A percentile compares a stretch with the other conserved stretches of the same genome.
Conservation (phyloP, 2,888 invertebrate species). For the Hylaea fasciaria region DNA sequence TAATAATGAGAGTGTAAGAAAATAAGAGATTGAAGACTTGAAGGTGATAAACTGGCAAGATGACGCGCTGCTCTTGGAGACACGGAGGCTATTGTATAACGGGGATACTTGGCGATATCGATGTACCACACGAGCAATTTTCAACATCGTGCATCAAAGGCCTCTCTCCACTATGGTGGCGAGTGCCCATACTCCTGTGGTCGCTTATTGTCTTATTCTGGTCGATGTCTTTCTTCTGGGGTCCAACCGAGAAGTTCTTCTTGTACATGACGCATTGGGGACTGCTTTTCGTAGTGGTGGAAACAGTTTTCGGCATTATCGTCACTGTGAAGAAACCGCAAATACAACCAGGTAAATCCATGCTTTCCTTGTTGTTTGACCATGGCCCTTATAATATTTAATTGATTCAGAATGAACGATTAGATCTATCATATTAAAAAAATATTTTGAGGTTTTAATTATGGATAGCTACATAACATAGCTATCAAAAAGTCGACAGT, state of each 20-base stretch:
- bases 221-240: slow-evolving; percentile 72
- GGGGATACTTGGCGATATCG: slow-evolving; percentile 59
- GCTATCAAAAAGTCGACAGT: slow-evolving; percentile 37
- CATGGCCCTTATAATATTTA: slow-evolving; percentile 4
- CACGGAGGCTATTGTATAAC: slow-evolving; percentile 62
- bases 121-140: slow-evolving; percentile 62
- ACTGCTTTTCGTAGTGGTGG: slow-evolving; percentile 68
- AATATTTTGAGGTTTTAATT: too few relatives aligned
- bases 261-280: slow-evolving; percentile 86
- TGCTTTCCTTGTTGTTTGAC: slow-evolving; percentile 5
- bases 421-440: too few relatives aligned
- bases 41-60: slow-evolving; percentile 38
- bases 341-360: slow-evolving; percentile 57
- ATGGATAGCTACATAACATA: too few relatives aligned
- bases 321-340: slow-evolving; percentile 59
- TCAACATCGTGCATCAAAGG: slow-evolving; percentile 61
- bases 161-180: slow-evolving; percentile 71
- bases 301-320: slow-evolving; percentile 69
- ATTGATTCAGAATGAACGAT: not conserved
- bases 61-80: slow-evolving; percentile 60
- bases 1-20: slow-evolving; percentile 13
- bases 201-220: slow-evolving; percentile 58
- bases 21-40: slow-evolving; percentile 4
- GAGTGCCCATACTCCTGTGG: slow-evolving; percentile 74
- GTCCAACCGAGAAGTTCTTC: slow-evolving; percentile 74